Percentiles rank a stretch among this genome's conserved stretches.
Evolutionary conservation across 1,140 invertebrate genomes (phyloP).

Genomic region (Anoplophora glabripennis): DNA sequence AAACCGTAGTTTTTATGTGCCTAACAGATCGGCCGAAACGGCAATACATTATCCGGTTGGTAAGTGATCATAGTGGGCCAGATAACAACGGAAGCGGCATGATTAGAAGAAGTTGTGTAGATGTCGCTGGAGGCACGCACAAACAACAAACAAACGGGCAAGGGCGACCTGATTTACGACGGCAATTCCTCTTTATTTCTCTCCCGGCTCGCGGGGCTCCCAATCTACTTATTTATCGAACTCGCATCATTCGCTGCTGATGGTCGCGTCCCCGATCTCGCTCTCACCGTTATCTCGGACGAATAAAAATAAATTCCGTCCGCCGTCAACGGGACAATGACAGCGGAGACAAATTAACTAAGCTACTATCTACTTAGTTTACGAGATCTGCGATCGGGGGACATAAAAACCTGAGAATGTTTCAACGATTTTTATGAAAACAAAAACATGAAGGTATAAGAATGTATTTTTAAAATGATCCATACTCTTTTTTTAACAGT

Average conservation of each 20-base stretch:
- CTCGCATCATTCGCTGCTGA: conserved; percentile 35
- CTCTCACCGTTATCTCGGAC: conserved; percentile 20
- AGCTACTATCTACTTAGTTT: too few relatives aligned
- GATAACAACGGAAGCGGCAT: conserved; percentile 33
- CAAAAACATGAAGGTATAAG: too few relatives aligned
- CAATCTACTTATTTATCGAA: conserved; percentile 46
- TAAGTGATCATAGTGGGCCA: conserved; percentile 27
- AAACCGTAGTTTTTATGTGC: conserved; percentile 17
- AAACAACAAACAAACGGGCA: conserved; percentile 34
- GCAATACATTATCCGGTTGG: conserved; percentile 24
- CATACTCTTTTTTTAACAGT: too few relatives aligned
- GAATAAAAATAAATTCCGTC: conserved; percentile 4
- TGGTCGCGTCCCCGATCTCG: conserved; percentile 13
- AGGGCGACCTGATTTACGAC: conserved; percentile 39
- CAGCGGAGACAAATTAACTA: too few relatives aligned
- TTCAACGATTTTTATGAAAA: too few relatives aligned
- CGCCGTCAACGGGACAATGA: too few relatives aligned
- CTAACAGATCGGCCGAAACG: conserved; percentile 5
- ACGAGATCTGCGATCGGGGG: too few relatives aligned
- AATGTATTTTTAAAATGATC: too few relatives aligned
- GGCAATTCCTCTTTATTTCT: conserved; percentile 47
- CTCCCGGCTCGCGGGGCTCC: conserved; percentile 39
- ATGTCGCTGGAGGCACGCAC: conserved; percentile 27
- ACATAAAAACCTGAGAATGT: too few relatives aligned
- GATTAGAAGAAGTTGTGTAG: conserved; percentile 32